phyloP scores from a whole-genome alignment of 2,888 invertebrate genomes.

The Drosophila paranaensis region DNA sequence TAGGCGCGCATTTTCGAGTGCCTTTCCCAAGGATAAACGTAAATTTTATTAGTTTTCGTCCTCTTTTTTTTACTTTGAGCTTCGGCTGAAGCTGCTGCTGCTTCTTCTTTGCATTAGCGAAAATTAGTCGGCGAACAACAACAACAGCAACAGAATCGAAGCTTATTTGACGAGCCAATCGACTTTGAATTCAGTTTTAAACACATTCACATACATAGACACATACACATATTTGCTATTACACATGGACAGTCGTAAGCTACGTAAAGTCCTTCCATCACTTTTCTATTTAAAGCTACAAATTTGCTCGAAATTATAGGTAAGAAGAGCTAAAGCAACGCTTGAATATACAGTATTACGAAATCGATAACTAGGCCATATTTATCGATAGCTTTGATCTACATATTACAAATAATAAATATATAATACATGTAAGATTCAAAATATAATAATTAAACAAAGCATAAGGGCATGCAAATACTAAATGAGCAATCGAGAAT shows the following conservation, averaged over 20 bases:
- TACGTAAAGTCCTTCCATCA: slow-evolving; percentile 17
- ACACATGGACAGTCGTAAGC: neutral
- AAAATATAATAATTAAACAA: too few species aligned
- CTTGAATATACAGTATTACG: neutral
- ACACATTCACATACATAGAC: slow-evolving; percentile 1
- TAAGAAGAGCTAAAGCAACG: neutral
- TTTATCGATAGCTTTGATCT: neutral
- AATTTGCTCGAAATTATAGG: neutral
- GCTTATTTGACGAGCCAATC: slow-evolving; percentile 62
- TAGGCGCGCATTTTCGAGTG: slow-evolving; percentile 80
- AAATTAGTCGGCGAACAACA: slow-evolving; percentile 69
- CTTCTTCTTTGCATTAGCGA: slow-evolving; percentile 74
- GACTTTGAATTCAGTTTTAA: slow-evolving; percentile 35
- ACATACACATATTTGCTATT: neutral
- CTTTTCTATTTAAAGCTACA: slow-evolving; percentile 29
- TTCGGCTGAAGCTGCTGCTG: slow-evolving; percentile 23
- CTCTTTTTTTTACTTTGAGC: slow-evolving; percentile 10
- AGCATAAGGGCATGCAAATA: too few species aligned
- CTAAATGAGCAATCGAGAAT: too few species aligned
- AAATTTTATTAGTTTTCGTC: slow-evolving; percentile 77
- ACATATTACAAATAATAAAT: too few species aligned
- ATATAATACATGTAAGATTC: too few species aligned
- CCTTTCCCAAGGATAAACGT: slow-evolving; percentile 78
- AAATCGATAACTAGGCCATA: neutral
- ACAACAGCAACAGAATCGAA: slow-evolving; percentile 43